phyloP scores from a whole-genome alignment of 2,113 vertebrate genomes.

The Laticauda colubrina region DNA sequence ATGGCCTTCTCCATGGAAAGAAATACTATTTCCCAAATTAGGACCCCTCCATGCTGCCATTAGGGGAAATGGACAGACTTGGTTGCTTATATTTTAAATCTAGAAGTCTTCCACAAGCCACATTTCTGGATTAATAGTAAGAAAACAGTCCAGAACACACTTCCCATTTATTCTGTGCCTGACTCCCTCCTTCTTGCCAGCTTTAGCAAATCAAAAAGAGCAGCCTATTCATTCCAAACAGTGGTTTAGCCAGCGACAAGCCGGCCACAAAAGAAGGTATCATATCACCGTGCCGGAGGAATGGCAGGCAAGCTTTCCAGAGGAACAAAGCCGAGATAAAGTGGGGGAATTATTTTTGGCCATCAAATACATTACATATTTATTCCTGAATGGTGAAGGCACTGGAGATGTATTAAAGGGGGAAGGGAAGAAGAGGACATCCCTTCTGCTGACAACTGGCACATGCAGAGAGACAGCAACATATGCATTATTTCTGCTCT shows the following conservation, averaged over 20 bases:
- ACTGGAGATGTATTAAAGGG: not conserved
- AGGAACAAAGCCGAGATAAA: conserved; percentile 9
- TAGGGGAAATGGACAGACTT: not conserved
- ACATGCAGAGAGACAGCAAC: not conserved
- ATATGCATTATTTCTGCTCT: not conserved
- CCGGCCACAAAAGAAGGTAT: not conserved
- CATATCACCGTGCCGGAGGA: not conserved
- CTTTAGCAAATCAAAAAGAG: not conserved
- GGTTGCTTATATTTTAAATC: not conserved
- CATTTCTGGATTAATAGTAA: not conserved
- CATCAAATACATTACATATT: not conserved
- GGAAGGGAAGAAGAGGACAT: not conserved
- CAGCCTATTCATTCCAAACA: not conserved
- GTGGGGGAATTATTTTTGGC: conserved; percentile 9
- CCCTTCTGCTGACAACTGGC: not conserved
- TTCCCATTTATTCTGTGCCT: not conserved
- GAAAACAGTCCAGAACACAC: not conserved
- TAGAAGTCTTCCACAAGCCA: not conserved
- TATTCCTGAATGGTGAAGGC: conserved; percentile 14
- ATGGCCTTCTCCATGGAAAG: not conserved
- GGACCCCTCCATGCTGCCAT: not conserved
- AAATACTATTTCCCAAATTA: not conserved
- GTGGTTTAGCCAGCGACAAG: not conserved
- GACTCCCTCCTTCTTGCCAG: too few relatives aligned
- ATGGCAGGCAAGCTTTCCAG: not conserved